Evolutionary conservation across 2,888 invertebrate species (phyloP).

Genomic region (Auanema sp.): DNA sequence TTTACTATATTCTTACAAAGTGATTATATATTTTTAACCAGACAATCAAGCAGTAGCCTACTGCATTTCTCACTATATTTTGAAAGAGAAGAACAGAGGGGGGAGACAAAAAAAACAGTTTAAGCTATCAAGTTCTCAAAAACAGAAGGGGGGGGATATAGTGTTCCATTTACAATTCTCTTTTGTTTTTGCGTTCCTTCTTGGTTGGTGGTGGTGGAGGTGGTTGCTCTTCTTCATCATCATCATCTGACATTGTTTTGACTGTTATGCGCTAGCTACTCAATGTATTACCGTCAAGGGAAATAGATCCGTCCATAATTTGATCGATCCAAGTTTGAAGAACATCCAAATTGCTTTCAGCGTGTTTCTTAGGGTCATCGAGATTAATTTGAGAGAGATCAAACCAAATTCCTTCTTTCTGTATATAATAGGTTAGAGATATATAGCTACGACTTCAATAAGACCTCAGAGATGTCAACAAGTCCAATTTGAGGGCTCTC

Average conservation of each 20-base stretch:
- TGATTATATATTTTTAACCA: neutral
- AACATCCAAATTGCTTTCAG: slow-evolving; percentile 63
- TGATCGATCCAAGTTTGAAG: slow-evolving; percentile 64
- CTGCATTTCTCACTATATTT: slow-evolving; percentile 1
- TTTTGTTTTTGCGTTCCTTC: slow-evolving; percentile 46
- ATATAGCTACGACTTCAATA: neutral
- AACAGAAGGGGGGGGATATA: neutral
- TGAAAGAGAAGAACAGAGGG: neutral
- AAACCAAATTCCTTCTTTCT: slow-evolving; percentile 64
- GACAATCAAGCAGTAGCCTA: neutral
- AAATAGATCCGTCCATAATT: slow-evolving; percentile 61
- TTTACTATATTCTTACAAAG: neutral
- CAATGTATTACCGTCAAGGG: slow-evolving; percentile 52
- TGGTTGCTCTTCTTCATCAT: slow-evolving; percentile 45
- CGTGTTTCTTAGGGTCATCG: slow-evolving; percentile 63
- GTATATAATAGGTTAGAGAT: slow-evolving; percentile 17
- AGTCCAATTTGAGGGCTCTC: slow-evolving; percentile 64
- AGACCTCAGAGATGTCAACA: slow-evolving; percentile 63
- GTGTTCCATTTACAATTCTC: slow-evolving; percentile 35
- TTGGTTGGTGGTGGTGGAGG: slow-evolving; percentile 45
- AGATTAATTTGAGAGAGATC: slow-evolving; percentile 64
- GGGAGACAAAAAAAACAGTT: neutral
- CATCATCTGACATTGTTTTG: slow-evolving; percentile 20
- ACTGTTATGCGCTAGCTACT: neutral
- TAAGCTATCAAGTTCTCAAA: neutral